These are phyloP conservation scores for Lydus trimaculatus DNA, from an alignment of 2,888 invertebrate species.

Conservation along the genomic window DNA sequence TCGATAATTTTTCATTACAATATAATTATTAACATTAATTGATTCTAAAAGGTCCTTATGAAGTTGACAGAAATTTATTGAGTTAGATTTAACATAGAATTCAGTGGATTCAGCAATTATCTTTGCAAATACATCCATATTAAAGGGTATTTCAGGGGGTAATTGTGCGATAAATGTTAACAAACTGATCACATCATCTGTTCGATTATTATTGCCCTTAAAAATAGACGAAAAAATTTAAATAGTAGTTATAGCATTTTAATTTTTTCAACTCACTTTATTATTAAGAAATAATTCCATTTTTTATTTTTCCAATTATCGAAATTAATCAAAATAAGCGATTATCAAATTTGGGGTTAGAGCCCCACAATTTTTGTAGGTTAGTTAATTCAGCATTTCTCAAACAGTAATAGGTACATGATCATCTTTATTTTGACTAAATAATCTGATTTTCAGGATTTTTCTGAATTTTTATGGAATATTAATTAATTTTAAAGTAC, in stretches of 20 bases:
- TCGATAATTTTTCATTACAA: constrained; percentile 9
- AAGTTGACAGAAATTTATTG: not conserved
- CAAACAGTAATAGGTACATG: not conserved
- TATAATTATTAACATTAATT: not conserved
- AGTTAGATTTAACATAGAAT: constrained; percentile 19
- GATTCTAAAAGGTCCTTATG: not conserved
- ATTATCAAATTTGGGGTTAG: not conserved
- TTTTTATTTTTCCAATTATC: not conserved
- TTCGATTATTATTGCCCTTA: not conserved
- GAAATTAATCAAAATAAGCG: not conserved
- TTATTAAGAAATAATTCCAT: not conserved
- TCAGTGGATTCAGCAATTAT: constrained; percentile 17
- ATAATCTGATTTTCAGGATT: not conserved
- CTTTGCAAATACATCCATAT: constrained; percentile 33
- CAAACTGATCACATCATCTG: constrained; percentile 26
- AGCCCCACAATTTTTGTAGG: not conserved
- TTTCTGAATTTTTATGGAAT: no score
- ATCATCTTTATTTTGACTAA: not conserved
- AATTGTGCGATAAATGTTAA: constrained; percentile 25
- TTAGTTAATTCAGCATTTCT: not conserved
- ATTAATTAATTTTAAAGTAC: no score
- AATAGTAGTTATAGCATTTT: not conserved
- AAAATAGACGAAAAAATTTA: not conserved
- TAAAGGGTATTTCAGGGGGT: constrained; percentile 20
- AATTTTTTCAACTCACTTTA: not conserved